These are phyloP conservation scores for Oncorhynchus masou DNA, from an alignment of 2,113 vertebrate species.

Conservation along the genomic window DNA sequence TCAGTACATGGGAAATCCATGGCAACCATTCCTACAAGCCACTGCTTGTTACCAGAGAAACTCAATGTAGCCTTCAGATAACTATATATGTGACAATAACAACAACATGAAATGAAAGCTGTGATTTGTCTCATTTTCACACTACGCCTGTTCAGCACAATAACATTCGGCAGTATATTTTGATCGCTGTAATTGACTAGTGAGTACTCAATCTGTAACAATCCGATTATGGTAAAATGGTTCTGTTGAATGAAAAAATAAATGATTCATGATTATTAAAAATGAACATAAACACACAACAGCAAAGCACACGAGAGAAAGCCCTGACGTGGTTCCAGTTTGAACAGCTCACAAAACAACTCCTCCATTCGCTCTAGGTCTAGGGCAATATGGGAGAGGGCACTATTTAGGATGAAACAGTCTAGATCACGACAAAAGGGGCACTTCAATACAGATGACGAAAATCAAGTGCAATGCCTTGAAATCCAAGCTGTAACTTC, in stretches of 20 bases:
- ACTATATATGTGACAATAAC: constrained; percentile 16
- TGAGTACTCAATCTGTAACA: too few relatives aligned
- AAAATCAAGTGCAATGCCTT: background rate
- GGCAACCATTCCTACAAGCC: constrained; percentile 10
- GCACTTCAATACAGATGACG: constrained; percentile 23
- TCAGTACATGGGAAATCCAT: background rate
- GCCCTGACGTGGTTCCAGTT: constrained; percentile 4
- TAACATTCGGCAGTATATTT: background rate
- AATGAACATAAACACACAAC: background rate
- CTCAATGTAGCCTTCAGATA: constrained; percentile 9
- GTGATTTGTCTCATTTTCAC: background rate
- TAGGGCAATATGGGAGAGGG: background rate
- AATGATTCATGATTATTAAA: too few relatives aligned
- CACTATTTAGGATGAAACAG: background rate
- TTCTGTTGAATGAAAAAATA: too few relatives aligned
- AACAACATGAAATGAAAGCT: background rate
- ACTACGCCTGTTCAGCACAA: background rate
- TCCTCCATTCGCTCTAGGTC: constrained; percentile 4
- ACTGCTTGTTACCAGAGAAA: background rate
- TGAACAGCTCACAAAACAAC: constrained; percentile 1
- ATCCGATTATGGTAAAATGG: too few relatives aligned
- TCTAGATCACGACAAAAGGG: background rate
- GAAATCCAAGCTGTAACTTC: background rate
- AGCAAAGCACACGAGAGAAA: background rate
- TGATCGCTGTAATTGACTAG: background rate